Base-by-base conservation (phyloP, 2,113 vertebrate genomes). In the Bubo blakistoni region DNA sequence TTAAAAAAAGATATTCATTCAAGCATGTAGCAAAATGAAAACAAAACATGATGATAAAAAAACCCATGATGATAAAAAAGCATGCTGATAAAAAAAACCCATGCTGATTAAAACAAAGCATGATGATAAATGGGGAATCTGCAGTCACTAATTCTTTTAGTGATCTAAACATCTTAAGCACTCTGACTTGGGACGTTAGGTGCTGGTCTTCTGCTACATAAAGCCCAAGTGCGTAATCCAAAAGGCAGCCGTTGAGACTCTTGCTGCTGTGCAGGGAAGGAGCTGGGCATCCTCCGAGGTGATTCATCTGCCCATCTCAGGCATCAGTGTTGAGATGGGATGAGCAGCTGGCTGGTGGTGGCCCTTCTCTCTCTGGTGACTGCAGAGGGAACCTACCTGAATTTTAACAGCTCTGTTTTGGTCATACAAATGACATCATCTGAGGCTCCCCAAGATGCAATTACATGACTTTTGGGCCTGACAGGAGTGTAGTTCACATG, bases 201-300 rank as follows among this genome's bases (percentile, higher is more conserved):
- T 70, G 19, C 16, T 80, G 49, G 10, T 34, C 22, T 88, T 54
- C 26, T 59, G 38, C 38, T 81, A 54, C 13, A 11, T 9, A 34
- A 59, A 92, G 22, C 46, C 46, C 40, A 76, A 76, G 57, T 0
- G 3, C 21, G 25, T 6, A 47, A 22, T 8, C 21, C 36, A 46
- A 74, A 58, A 80, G 16, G 18, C 47, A 74, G 25, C 11, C 7
- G 30, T 2, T 1, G 3, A 16, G 36, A 13, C 7, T 73, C 27
- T 36, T 1, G 2, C 27, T 26, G 19, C 32, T n/a, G 17, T 10
- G n/a, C 29, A 47, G n/a, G 17, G 52, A 49, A 67, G 32, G 26
- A 54, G 34, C 32, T 0, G 7, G 16, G 9, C 9, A n/a, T 29
- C 17, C 17, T 47, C n/a, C 2, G 2, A 26, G 29, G 20, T 12